Evolutionary conservation across 2,797 vertebrate genomes (phyloP), one percentile per base, ranked within the genome.

Genomic region (Halcyon leucocephala): DNA sequence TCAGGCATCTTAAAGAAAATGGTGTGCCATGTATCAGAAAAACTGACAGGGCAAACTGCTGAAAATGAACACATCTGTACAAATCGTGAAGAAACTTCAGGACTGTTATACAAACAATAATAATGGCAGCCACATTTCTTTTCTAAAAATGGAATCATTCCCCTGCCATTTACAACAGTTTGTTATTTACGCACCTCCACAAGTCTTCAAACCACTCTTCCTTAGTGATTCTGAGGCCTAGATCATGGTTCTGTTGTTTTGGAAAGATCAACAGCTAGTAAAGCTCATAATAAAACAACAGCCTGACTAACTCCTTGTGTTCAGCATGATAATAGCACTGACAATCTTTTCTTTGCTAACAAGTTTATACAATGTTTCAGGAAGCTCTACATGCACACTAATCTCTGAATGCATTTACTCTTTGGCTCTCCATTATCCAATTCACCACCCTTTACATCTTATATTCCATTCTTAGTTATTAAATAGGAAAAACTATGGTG

Each of bases 351-450:
- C 17, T 48, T 52, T 70, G 49, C 24, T 90, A 78, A 49, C 14
- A 86, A 90, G 48, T n/a, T 64, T 61, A 71, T 33, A 19, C 62
- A 66, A 10, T 72, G 14, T 39, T 77, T 70, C 25, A 80, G 67
- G 60, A 85, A 82, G 35, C 33, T 60, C 49, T 78, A 44, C 0
- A 0, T 61, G 37, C 41, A 71, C 24, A 37, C 0, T 0, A 20
- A 60, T 60, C 20, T 70, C 48, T 52, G 49, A 86, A 21, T 65
- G 35, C n/a, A 64, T 60, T 77, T 57, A 71, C 8, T 74, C 24
- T 70, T 76, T 82, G 22, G n/a, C 17, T 82, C 39, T 85, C 55
- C 22, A 3, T 83, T 81, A 65, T 29, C 33, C 31, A 66, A 3
- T 80, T 82, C 29, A n/a, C 25, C 79, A 55, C 14, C 6, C 13